Conservation (phyloP, 2,113 vertebrate species). For the Lampris incognitus region DNA sequence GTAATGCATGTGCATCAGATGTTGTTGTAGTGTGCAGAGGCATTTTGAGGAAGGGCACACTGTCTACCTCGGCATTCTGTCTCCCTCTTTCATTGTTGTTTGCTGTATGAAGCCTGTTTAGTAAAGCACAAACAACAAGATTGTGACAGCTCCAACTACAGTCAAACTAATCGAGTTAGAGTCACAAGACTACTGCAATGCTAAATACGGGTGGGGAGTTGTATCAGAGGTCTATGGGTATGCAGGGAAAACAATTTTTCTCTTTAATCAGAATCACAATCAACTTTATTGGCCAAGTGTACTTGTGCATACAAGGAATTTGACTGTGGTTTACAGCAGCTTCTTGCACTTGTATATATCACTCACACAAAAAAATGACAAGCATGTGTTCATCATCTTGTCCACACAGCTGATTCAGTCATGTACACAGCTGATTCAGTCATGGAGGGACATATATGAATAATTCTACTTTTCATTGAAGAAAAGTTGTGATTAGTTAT, state of each 20-base stretch:
- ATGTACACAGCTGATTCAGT: background rate
- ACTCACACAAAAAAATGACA: background rate
- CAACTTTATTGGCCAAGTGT: no score
- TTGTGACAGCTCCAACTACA: constrained; percentile 42
- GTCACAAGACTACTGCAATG: constrained; percentile 70
- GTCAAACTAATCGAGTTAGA: constrained; percentile 61
- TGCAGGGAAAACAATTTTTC: constrained; percentile 32
- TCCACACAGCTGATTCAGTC: background rate
- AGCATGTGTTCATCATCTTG: constrained; percentile 11
- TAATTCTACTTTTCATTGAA: background rate
- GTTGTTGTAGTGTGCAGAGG: background rate
- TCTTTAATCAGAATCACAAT: background rate
- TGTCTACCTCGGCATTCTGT: constrained; percentile 1
- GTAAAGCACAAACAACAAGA: constrained; percentile 16
- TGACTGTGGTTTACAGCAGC: no score
- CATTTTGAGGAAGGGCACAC: background rate
- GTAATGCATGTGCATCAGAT: constrained; percentile 10
- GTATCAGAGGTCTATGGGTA: constrained; percentile 5
- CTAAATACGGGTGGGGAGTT: constrained; percentile 5
- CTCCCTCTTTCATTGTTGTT: constrained; percentile 35
- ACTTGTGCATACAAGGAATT: no score
- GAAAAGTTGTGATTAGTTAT: constrained; percentile 1
- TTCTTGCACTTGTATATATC: no score
- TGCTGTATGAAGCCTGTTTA: constrained; percentile 24
- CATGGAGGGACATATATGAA: constrained; percentile 18